phyloP scores from a whole-genome alignment of 2,888 invertebrate species.

The Gryllus longicercus region DNA sequence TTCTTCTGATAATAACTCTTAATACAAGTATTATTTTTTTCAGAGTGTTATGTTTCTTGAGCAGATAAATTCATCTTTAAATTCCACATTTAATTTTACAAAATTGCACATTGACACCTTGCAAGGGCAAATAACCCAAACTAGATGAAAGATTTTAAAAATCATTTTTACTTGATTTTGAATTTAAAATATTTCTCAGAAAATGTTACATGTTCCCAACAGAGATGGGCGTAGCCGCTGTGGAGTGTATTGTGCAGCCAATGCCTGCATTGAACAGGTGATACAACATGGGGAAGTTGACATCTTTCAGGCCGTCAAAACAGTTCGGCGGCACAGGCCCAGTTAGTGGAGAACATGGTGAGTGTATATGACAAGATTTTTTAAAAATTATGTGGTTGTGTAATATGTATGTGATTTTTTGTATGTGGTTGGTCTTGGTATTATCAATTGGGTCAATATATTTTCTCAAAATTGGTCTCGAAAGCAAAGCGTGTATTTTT shows the following conservation, averaged over 20 bases:
- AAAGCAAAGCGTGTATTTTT: no score
- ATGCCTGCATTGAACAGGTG: conserved; percentile 97
- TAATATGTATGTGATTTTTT: no score
- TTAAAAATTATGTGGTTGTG: no score
- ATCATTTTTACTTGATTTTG: background rate
- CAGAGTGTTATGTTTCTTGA: no score
- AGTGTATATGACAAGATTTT: conserved; percentile 37
- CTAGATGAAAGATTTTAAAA: background rate
- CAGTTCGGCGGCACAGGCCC: conserved; percentile 94
- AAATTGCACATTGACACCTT: background rate
- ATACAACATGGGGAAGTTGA: conserved; percentile 98
- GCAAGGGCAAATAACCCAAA: background rate
- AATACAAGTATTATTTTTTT: no score
- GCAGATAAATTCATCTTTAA: no score
- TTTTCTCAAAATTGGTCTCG: no score
- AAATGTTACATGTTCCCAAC: conserved; percentile 38
- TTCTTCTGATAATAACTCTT: no score
- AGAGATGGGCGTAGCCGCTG: conserved; percentile 93
- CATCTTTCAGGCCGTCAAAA: conserved; percentile 96
- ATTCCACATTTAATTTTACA: no score
- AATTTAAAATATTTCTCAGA: background rate
- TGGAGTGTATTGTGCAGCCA: conserved; percentile 97
- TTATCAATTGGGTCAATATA: no score
- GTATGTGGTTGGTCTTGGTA: no score
- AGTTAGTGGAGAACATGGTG: conserved; percentile 92